A percentile compares a stretch with the other conserved stretches of the same genome.
These are phyloP conservation scores for Poeciliopsis turneri DNA, from an alignment of 2,797 vertebrate genomes.

Conservation along the genomic window DNA sequence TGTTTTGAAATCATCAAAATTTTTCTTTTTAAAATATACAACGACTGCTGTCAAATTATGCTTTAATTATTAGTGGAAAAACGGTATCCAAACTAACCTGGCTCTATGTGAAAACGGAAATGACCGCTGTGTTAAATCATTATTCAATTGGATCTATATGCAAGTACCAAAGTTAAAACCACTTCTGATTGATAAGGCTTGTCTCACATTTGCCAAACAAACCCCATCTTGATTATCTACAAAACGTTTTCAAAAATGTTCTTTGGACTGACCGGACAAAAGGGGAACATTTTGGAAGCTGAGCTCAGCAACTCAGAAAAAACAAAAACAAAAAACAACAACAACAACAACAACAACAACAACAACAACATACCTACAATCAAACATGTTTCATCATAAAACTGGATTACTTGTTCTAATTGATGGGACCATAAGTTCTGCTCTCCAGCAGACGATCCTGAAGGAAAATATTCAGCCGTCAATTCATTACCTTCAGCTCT, in stretches of 20 bases:
- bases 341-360: background rate
- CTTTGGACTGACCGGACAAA: background rate
- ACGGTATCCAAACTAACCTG: background rate
- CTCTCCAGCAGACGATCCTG: background rate
- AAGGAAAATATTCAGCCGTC: background rate
- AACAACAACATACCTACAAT: background rate
- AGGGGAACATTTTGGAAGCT: background rate
- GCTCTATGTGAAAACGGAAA: background rate
- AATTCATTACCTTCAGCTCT: background rate
- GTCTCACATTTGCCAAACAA: background rate
- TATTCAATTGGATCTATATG: background rate
- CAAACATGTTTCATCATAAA: background rate
- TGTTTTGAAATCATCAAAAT: background rate
- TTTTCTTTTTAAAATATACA: too few species aligned
- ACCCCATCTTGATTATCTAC: background rate
- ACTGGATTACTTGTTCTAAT: background rate
- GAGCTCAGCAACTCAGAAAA: background rate
- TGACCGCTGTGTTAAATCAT: background rate
- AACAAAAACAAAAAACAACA: too few species aligned
- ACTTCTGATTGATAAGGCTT: background rate
- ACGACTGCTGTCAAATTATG: background rate
- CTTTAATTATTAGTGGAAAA: background rate
- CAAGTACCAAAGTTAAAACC: background rate
- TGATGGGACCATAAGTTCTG: background rate
- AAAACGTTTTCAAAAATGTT: background rate